phyloP scores from a whole-genome alignment of 2,888 invertebrate species.

The Saturnia japonica region DNA sequence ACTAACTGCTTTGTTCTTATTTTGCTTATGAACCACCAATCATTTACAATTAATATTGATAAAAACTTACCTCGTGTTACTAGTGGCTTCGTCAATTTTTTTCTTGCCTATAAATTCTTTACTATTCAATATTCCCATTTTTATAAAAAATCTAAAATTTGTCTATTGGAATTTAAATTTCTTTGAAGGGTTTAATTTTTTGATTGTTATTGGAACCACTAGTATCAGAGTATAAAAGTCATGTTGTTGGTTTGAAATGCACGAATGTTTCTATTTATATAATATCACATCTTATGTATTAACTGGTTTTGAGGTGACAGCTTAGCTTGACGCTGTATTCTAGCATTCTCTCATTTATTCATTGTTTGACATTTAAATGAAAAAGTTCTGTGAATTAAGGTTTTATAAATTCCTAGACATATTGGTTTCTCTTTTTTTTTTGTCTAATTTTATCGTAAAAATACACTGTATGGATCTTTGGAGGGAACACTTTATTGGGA shows the following conservation, averaged over 20 bases:
- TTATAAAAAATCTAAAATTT: conserved; percentile 16
- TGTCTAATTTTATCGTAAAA: no score
- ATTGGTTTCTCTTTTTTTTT: not conserved
- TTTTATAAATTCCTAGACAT: not conserved
- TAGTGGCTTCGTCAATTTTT: conserved; percentile 60
- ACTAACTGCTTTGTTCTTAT: not conserved
- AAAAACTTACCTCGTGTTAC: conserved; percentile 58
- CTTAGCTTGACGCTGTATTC: not conserved
- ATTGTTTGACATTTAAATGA: not conserved
- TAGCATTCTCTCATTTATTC: not conserved
- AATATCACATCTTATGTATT: not conserved
- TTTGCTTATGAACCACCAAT: conserved; percentile 15
- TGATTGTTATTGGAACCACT: not conserved
- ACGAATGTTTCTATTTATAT: not conserved
- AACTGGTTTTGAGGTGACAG: not conserved
- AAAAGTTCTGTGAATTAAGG: not conserved
- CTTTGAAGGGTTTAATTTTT: not conserved
- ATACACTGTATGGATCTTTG: no score
- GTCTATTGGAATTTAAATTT: not conserved
- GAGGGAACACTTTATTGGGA: no score
- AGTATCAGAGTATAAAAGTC: not conserved
- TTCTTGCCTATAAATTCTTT: conserved; percentile 43
- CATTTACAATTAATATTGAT: not conserved
- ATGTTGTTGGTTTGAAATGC: not conserved
- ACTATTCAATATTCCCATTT: conserved; percentile 52